Base-by-base conservation (phyloP, 2,113 vertebrate genomes). In the Onychostruthus taczanowskii region DNA sequence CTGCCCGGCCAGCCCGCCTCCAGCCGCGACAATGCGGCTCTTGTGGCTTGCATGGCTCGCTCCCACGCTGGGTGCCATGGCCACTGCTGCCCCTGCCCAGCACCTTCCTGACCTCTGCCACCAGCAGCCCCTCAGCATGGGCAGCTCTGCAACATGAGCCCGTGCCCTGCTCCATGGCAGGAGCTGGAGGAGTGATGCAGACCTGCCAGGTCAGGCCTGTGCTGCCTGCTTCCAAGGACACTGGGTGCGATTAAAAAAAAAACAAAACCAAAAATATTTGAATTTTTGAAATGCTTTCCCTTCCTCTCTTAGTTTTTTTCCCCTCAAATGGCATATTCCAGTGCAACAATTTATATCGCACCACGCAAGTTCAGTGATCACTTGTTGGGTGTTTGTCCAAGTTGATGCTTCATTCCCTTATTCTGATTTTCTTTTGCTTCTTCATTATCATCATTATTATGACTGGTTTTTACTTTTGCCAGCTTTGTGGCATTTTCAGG, bases 191-290 rank as follows among this genome's bases (percentile, higher is more conserved):
- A 62, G 46, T 2, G 1, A n/a, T 23, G 56, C 10, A 31, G n/a
- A 74, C 23, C 44, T 16, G 16, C 7, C 55, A 63, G 23, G 35
- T 64, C 75, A 31, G 26, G 26, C 49, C 62, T 37, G 24, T 7
- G 19, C 35, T 5, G 3, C 39, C 62, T 66, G 37, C 53, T 86
- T 41, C 52, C 5, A 7, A 41, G 26, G 12, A 72, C 9, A 78
- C 41, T 0, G 2, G 11, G 14, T 33, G 18, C 1, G 1, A 44
- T 22, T 41, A 1, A 9, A 27, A 37, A 37, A 9, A 27, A 59
- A 52, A 43, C 23, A 46, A 44, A 46, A 31, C 12, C 3, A 7
- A 64, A 75, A 66, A 47, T 8, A 6, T 17, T n/a, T n/a, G n/a
- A 35, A 73, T 83, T 77, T 82, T 94, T 80, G 9, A 88, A 44